phyloP scores from a whole-genome alignment of 2,888 invertebrate genomes.

The Vesta saturnalis region DNA sequence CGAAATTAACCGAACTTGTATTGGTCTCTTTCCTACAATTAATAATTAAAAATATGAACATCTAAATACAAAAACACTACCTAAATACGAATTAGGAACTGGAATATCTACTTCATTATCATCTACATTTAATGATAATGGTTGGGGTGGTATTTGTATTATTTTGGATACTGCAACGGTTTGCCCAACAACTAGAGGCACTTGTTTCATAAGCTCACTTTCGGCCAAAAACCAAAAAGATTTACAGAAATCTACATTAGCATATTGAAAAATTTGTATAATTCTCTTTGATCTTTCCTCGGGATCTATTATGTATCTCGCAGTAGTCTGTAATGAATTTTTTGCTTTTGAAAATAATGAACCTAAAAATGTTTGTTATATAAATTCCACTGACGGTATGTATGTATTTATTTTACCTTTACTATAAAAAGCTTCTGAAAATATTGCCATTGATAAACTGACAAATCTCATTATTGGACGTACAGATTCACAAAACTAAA shows the following conservation, averaged over 20 bases:
- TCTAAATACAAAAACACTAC: too few relatives aligned
- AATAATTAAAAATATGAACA: background rate
- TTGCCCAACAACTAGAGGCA: slow-evolving; percentile 85
- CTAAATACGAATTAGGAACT: slow-evolving; percentile 91
- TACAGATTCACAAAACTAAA: slow-evolving; percentile 87
- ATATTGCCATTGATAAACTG: slow-evolving; percentile 90
- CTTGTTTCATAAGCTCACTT: slow-evolving; percentile 79
- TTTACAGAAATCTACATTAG: slow-evolving; percentile 94
- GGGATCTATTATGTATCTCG: slow-evolving; percentile 87
- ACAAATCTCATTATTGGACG: slow-evolving; percentile 84
- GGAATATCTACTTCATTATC: slow-evolving; percentile 74
- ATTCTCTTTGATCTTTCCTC: slow-evolving; percentile 89
- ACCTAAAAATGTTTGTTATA: slow-evolving; percentile 60
- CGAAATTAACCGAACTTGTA: slow-evolving; percentile 85
- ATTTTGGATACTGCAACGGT: slow-evolving; percentile 86
- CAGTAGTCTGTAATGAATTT: slow-evolving; percentile 73
- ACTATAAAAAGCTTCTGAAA: slow-evolving; percentile 90
- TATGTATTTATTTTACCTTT: slow-evolving; percentile 66
- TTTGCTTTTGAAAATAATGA: slow-evolving; percentile 69
- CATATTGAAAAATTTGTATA: slow-evolving; percentile 91
- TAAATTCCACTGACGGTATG: background rate
- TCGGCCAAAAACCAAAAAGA: slow-evolving; percentile 80
- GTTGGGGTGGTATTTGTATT: slow-evolving; percentile 84
- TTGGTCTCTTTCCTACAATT: slow-evolving; percentile 74
- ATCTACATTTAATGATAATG: slow-evolving; percentile 59